These are phyloP conservation scores for Drosophila sp. DNA, from an alignment of 1,140 invertebrate species.

Conservation along the genomic window DNA sequence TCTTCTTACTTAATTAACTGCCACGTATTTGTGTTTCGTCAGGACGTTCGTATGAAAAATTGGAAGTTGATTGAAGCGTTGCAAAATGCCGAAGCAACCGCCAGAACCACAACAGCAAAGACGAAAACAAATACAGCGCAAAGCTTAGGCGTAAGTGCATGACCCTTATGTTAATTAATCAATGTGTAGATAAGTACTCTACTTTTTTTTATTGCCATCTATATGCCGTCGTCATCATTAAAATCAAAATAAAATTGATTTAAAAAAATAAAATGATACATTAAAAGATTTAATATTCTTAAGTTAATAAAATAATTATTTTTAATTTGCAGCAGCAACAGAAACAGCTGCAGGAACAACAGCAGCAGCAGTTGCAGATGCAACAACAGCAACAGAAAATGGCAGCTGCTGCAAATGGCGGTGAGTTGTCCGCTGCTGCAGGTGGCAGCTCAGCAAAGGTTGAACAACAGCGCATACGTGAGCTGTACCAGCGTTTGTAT, in stretches of 20 bases:
- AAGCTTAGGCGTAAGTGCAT: slow-evolving; percentile 86
- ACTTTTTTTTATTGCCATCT: too few relatives aligned
- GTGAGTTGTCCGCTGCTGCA: not conserved
- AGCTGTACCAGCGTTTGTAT: slow-evolving; percentile 79
- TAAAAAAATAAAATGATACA: too few relatives aligned
- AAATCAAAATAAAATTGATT: too few relatives aligned
- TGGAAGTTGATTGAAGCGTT: slow-evolving; percentile 95
- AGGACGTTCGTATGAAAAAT: slow-evolving; percentile 93
- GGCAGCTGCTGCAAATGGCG: slow-evolving; percentile 29
- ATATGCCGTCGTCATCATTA: too few relatives aligned
- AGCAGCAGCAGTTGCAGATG: slow-evolving; percentile 54
- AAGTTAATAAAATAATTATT: not conserved
- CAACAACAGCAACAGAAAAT: slow-evolving; percentile 46
- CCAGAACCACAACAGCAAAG: slow-evolving; percentile 83
- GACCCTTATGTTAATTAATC: slow-evolving; percentile 4
- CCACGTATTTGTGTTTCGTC: slow-evolving; percentile 72
- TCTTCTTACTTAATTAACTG: slow-evolving; percentile 54
- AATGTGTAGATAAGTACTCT: not conserved
- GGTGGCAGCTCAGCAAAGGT: slow-evolving; percentile 47
- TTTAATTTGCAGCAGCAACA: slow-evolving; percentile 67
- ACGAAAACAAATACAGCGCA: slow-evolving; percentile 79
- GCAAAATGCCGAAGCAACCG: slow-evolving; percentile 89
- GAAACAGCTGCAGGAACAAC: slow-evolving; percentile 60
- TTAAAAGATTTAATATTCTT: not conserved
- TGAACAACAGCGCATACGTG: slow-evolving; percentile 78